Percentiles rank a stretch among this genome's conserved stretches.
phyloP scores from a whole-genome alignment of 1,140 invertebrate genomes.

The Psix sp. region DNA sequence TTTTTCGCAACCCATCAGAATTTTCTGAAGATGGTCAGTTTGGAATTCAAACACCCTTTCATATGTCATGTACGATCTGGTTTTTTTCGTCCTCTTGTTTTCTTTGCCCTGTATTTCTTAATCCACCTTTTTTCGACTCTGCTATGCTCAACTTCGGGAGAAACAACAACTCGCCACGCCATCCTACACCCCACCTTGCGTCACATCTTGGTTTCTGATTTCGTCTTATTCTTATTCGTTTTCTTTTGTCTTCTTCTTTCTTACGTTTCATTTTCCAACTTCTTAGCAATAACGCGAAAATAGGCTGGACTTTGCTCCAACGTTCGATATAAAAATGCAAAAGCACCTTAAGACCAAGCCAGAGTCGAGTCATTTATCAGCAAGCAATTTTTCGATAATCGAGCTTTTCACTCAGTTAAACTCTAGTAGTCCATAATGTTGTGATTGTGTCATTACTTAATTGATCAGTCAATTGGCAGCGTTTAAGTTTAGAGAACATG shows the following conservation, averaged over 20 bases:
- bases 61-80: constrained; percentile 27
- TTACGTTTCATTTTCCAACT: constrained; percentile 30
- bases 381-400: too few relatives aligned
- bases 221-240: constrained; percentile 28
- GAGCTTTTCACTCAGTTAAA: too few relatives aligned
- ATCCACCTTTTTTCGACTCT: constrained; percentile 25
- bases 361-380: too few relatives aligned
- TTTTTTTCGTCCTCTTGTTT: constrained; percentile 15
- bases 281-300: constrained; percentile 34
- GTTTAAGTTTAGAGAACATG: too few relatives aligned
- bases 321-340: constrained; percentile 22
- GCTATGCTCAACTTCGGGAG: constrained; percentile 34
- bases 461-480: too few relatives aligned
- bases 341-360: constrained; percentile 2
- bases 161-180: constrained; percentile 24
- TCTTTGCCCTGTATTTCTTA: constrained; percentile 25
- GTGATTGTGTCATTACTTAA: too few relatives aligned
- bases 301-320: constrained; percentile 55
- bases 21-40: constrained; percentile 11
- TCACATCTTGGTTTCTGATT: constrained; percentile 47
- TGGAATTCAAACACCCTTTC: constrained; percentile 17
- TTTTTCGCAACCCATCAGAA: constrained; percentile 16
- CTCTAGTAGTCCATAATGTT: too few relatives aligned
- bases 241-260: constrained; percentile 22
- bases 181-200: constrained; percentile 41